Base-by-base conservation (phyloP, 2,888 invertebrate species). In the Pterostichus madidus region DNA sequence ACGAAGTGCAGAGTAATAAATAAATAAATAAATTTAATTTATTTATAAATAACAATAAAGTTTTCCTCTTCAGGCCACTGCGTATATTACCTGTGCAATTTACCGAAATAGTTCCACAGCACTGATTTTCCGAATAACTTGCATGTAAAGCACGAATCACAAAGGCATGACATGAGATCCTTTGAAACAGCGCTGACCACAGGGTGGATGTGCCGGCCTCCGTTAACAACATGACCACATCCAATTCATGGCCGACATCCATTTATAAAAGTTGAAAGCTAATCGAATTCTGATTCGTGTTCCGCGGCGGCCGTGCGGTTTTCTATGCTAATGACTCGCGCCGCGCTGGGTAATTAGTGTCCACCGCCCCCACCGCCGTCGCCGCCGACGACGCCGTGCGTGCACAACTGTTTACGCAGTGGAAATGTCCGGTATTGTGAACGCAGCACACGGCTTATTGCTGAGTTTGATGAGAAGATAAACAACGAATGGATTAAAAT, bases 271-370 rank as follows among this genome's bases (percentile, higher is more conserved):
- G 73, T 81, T 81, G 81, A 81, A 81, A 81, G 81, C 81, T 81
- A 81, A 81, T 81, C 81, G 81, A 81, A 81, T 81, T 81, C 75
- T 81, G 81, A 81, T 81, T 81, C 81, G 81, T 81, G 81, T 81
- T 61, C 59, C 56, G 49, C 73, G 75, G 81, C 59, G 81, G n/a
- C 71, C 61, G 53, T 75, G 81, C 32, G 81, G 81, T 81, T 75
- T 81, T 81, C 81, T 81, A 81, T 81, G 81, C 75, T 81, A 81
- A 81, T 81, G 81, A 81, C 75, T 75, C 52, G 49, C 73, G 75
- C 59, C 75, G 44, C 59, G 64, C 39, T 71, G 49, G 75, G 75
- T 75, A 75, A 75, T 75, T 75, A 75, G 75, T 75, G 52, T 49
- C 39, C 44, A 6, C 35, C 35, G 11, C 64, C 39, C 39, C 64